A percentile compares a stretch with the other conserved stretches of the same genome.
Conservation (phyloP, 2,113 vertebrate genomes). For the Pygoscelis adeliae region DNA sequence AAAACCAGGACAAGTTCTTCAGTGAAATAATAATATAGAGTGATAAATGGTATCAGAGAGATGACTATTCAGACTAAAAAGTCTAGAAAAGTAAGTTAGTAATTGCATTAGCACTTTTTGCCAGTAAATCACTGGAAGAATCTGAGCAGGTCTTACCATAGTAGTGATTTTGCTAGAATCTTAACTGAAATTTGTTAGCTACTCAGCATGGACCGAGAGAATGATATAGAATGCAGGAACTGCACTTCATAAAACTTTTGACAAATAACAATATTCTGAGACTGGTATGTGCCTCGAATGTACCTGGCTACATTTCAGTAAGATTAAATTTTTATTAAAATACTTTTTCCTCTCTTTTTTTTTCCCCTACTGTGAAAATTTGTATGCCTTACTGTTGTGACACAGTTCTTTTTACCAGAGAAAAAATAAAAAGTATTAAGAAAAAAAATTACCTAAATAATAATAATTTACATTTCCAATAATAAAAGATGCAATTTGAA, state of each 20-base stretch:
- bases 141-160: neutral
- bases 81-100: neutral
- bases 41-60: constrained; percentile 18
- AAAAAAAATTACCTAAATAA: neutral
- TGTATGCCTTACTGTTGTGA: neutral
- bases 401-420: neutral
- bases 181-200: neutral
- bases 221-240: neutral
- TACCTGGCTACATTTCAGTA: neutral
- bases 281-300: neutral
- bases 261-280: neutral
- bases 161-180: neutral
- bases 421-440: neutral
- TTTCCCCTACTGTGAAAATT: neutral
- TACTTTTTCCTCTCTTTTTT: neutral
- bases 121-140: neutral
- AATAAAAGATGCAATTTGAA: neutral
- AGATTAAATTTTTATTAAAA: constrained; percentile 1
- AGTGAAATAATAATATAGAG: constrained; percentile 12
- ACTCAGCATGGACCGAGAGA: neutral
- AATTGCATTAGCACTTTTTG: neutral
- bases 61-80: neutral
- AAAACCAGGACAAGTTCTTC: neutral
- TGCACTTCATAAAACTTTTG: neutral
- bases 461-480: neutral